Evolutionary conservation across 2,888 invertebrate genomes (phyloP), one percentile per base, ranked within the genome.

Genomic region (Plutella xylostella): DNA sequence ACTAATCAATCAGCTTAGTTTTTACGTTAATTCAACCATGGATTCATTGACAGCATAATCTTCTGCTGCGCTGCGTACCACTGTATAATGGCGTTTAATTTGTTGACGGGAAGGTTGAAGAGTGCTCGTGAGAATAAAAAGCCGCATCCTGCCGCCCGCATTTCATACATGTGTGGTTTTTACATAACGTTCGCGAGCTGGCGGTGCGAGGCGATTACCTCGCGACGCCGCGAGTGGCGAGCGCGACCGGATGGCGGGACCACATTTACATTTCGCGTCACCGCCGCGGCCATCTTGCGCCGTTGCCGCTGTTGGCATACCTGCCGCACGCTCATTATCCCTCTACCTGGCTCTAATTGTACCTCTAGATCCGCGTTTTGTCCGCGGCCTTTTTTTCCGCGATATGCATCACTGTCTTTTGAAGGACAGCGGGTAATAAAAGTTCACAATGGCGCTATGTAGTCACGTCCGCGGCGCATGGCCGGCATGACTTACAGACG

Each of bases 191-290:
- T 21, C 45, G 41, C 45, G 45, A 15, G 41, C n/a, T 35, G 45
- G 34, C 40, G 21, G 40, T 15, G 40, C 41, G 11, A 17, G 38
- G 41, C 45, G 45, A 7, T 9, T 5, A 7, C 25, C 25, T 5
- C 9, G 6, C 25, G 25, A 5, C 25, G 25, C 25, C 25, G 25
- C 25, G n/a, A n/a, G n/a, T n/a, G n/a, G n/a, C n/a, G n/a, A n/a
- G n/a, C 44, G 33, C 42, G 45, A 41, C 45, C 45, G 45, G 45
- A 45, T 42, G 45, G 45, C 45, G 45, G 28, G 61, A 53, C 59
- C 61, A 59, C 68, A 68, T 71, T 65, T 66, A 72, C 64, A 64
- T 69, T 67, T 65, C 55, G 61, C 61, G 65, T 61, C 63, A 58
- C 57, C 65, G 64, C 57, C 66, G 69, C 59, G 63, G 60, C 63